Conservation (phyloP, 2,888 invertebrate genomes). For the Copidosoma aretas region DNA sequence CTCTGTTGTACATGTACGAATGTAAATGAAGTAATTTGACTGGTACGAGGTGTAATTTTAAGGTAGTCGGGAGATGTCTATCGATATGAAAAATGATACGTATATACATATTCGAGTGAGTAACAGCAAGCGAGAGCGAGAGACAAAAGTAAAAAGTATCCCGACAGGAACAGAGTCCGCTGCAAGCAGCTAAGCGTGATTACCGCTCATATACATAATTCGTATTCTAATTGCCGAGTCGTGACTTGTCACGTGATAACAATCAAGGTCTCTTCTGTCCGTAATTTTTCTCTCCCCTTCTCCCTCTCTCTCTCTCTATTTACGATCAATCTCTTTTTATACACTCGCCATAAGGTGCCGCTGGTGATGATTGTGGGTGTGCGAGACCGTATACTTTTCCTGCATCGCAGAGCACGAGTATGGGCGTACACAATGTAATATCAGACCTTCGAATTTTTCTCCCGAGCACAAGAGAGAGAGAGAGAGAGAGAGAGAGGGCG, state of each 20-base stretch:
- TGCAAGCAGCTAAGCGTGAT: neutral
- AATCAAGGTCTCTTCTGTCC: slow-evolving; percentile 39
- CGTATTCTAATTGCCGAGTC: slow-evolving; percentile 39
- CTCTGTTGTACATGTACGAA: too few species aligned
- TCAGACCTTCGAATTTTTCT: slow-evolving; percentile 36
- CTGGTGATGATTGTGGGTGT: slow-evolving; percentile 7
- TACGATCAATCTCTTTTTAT: neutral
- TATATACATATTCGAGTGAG: neutral
- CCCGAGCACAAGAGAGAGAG: neutral
- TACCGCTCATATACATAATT: slow-evolving; percentile 26
- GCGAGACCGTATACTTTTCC: slow-evolving; percentile 13
- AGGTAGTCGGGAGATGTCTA: slow-evolving; percentile 10
- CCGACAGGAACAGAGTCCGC: too few species aligned
- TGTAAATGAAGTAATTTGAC: slow-evolving; percentile 32
- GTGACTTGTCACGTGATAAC: slow-evolving; percentile 42
- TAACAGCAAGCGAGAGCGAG: neutral
- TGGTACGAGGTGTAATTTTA: slow-evolving; percentile 16
- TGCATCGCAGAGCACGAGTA: slow-evolving; percentile 16
- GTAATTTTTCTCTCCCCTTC: slow-evolving; percentile 17
- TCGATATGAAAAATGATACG: slow-evolving; percentile 24
- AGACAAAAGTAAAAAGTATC: slow-evolving; percentile 13
- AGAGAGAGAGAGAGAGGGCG: too few species aligned
- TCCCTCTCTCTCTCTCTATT: slow-evolving; percentile 28
- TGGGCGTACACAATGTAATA: slow-evolving; percentile 33
- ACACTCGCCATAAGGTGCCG: too few species aligned